Conservation (phyloP, 2,888 invertebrate species). For the Lacanobia oleracea region DNA sequence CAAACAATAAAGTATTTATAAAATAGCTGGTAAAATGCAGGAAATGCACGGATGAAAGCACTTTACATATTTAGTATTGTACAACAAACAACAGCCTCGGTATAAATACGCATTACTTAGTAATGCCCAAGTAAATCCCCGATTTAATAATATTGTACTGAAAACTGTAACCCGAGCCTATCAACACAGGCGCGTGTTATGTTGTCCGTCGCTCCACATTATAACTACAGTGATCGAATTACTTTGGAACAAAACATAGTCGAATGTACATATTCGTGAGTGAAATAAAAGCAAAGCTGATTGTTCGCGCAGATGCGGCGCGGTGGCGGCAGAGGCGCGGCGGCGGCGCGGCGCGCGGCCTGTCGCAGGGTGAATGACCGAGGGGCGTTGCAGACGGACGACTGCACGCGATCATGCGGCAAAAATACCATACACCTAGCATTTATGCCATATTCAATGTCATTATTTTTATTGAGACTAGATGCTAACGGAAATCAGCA, state of each 20-base stretch:
- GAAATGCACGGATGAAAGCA: slow-evolving; percentile 15
- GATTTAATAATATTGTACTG: not conserved
- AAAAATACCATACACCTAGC: slow-evolving; percentile 43
- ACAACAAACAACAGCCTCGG: slow-evolving; percentile 2
- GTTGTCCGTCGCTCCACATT: slow-evolving; percentile 44
- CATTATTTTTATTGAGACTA: slow-evolving; percentile 46
- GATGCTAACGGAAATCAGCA: slow-evolving; percentile 31
- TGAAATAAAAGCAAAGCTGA: slow-evolving; percentile 68
- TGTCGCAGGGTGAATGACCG: slow-evolving; percentile 60
- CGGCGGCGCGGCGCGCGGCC: slow-evolving; percentile 50
- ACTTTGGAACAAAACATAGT: slow-evolving; percentile 54
- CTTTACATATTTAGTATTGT: slow-evolving; percentile 10
- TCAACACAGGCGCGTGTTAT: slow-evolving; percentile 39
- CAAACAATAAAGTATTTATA: slow-evolving; percentile 1
- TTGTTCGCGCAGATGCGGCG: slow-evolving; percentile 59
- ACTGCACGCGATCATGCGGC: slow-evolving; percentile 70
- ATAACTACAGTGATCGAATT: slow-evolving; percentile 46
- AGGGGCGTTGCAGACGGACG: slow-evolving; percentile 71
- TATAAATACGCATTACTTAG: slow-evolving; percentile 22
- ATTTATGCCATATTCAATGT: slow-evolving; percentile 51
- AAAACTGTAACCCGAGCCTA: slow-evolving; percentile 44
- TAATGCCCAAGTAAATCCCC: slow-evolving; percentile 22
- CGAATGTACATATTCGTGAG: slow-evolving; percentile 31
- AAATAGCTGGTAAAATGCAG: slow-evolving; percentile 17
- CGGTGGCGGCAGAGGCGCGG: slow-evolving; percentile 53